These are phyloP conservation scores for Nebria ingens DNA, from an alignment of 1,140 invertebrate species.

Conservation along the genomic window DNA sequence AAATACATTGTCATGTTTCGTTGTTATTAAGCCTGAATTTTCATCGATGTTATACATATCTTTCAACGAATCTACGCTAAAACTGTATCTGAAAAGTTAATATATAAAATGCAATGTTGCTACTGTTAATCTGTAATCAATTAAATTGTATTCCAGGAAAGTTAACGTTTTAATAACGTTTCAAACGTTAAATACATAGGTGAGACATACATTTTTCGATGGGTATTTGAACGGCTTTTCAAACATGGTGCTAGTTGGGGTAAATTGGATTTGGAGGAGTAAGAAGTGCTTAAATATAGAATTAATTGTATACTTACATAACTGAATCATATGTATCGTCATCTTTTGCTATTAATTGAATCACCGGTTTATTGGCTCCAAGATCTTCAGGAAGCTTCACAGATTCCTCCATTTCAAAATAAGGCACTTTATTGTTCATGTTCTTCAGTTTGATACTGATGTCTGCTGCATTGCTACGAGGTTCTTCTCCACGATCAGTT, in stretches of 20 bases:
- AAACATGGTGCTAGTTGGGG: no score
- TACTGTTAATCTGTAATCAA: slow-evolving; percentile 11
- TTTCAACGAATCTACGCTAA: slow-evolving; percentile 32
- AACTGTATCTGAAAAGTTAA: slow-evolving; percentile 33
- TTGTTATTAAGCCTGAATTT: slow-evolving; percentile 36
- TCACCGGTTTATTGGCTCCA: slow-evolving; percentile 31
- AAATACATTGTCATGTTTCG: slow-evolving; percentile 37
- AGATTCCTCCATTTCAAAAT: slow-evolving; percentile 32
- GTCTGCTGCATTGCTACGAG: slow-evolving; percentile 29
- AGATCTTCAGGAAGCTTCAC: slow-evolving; percentile 38
- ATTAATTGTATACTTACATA: slow-evolving; percentile 31
- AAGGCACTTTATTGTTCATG: slow-evolving; percentile 47
- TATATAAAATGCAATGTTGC: slow-evolving; percentile 12
- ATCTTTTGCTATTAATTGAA: slow-evolving; percentile 36
- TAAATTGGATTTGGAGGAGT: no score
- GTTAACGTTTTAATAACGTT: no score
- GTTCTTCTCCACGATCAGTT: slow-evolving; percentile 31
- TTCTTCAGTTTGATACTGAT: slow-evolving; percentile 41
- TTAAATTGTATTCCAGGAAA: neutral
- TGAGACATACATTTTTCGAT: no score
- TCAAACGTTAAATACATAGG: no score
- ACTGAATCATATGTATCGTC: slow-evolving; percentile 42
- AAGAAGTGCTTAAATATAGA: no score
- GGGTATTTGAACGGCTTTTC: no score
- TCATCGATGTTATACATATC: slow-evolving; percentile 35